Base-by-base conservation (phyloP, 2,888 invertebrate species). In the Julus scandinavius region DNA sequence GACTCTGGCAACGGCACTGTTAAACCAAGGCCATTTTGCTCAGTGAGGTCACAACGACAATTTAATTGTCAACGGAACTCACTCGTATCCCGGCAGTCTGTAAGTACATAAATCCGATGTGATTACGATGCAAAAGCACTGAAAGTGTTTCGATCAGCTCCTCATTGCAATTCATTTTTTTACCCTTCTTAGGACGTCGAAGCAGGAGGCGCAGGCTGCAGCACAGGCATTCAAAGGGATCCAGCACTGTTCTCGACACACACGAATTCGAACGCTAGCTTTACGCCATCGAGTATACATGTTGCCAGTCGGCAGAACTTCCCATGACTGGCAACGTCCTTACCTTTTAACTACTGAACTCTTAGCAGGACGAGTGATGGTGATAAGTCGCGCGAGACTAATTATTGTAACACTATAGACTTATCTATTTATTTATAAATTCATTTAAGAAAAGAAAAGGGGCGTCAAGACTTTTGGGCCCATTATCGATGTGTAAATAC, bases 401-500 rank as follows among this genome's bases (percentile, higher is more conserved):
- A 80, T 80, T 80, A 29, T 80, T 80, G 38, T 80, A 80, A 80
- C 20, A 38, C 80, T 80, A 80, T 80, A 80, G 80, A 80, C 80
- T 38, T 80, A 80, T 29, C 80, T 80, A 80, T 80, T 80, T 80
- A 80, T 80, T 80, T 80, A 80, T 80, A 80, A 80, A 80, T 80
- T 38, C 80, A 80, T 29, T 54, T 54, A 54, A 54, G 11, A 11
- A 20, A 80, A 11, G 38, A 80, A 80, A 63, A 80, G 11, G 80
- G 80, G 80, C 38, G 80, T 80, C 80, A 29, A 80, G 80, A 80
- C 80, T 20, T 38, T 80, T 38, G 80, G 29, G 80, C 38, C 80
- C 80, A 38, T 80, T 80, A 80, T 80, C 80, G 80, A 80, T 80
- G 80, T 72, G 72, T 29, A 72, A 72, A 72, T 72, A 72, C 29